A percentile compares a stretch with the other conserved stretches of the same genome.
phyloP scores from a whole-genome alignment of 2,113 vertebrate species.

The Archocentrus centrarchus region DNA sequence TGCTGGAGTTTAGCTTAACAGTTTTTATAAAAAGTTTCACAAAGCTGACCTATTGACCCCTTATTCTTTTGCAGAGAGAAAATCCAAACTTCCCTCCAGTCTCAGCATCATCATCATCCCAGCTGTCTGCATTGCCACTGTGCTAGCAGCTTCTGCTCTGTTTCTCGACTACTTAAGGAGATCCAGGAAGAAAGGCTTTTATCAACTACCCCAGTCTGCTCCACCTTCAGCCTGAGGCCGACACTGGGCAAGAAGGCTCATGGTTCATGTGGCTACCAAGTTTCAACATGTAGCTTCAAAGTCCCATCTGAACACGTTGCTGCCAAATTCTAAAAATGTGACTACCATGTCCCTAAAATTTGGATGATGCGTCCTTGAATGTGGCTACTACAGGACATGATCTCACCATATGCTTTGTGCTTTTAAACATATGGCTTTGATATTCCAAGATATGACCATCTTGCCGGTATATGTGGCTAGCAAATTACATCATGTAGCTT shows the following conservation, averaged over 20 bases:
- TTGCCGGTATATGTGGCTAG: neutral
- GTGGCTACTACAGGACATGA: neutral
- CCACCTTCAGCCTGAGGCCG: conserved; percentile 42
- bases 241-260: neutral
- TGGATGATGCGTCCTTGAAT: neutral
- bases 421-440: conserved; percentile 2
- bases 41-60: neutral
- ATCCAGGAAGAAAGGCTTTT: conserved; percentile 74
- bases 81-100: neutral
- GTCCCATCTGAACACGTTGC: neutral
- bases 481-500: neutral
- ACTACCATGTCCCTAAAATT: neutral
- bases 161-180: conserved; percentile 68
- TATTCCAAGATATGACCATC: neutral
- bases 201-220: conserved; percentile 67
- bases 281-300: neutral
- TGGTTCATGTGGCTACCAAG: neutral
- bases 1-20: neutral
- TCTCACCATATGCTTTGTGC: neutral
- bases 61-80: conserved; percentile 47
- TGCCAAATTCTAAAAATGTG: neutral
- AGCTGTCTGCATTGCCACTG: conserved; percentile 14
- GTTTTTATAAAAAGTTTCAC: rapidly evolving
- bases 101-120: conserved; percentile 47
- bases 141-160: conserved; percentile 33